Evolutionary conservation across 2,113 vertebrate species (phyloP).

Genomic region (Martes martes): DNA sequence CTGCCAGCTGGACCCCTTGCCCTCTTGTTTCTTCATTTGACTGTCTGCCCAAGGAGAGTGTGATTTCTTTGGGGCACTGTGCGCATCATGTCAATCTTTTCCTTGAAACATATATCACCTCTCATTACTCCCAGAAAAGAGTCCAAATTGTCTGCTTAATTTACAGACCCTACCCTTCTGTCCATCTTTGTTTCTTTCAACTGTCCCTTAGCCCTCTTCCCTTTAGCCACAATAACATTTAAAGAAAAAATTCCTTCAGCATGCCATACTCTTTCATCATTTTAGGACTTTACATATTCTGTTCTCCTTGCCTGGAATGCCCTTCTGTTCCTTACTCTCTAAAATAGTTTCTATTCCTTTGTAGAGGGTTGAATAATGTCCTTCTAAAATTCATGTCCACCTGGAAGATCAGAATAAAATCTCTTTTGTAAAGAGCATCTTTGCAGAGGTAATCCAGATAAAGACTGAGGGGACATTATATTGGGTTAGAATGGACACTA

Average conservation of each 20-base stretch:
- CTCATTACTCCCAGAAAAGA: not conserved
- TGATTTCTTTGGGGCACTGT: not conserved
- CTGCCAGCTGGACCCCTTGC: not conserved
- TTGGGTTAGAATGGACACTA: not conserved
- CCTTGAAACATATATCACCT: not conserved
- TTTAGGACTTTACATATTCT: not conserved
- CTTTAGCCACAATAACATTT: not conserved
- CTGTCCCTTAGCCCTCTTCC: not conserved
- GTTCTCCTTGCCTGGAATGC: not conserved
- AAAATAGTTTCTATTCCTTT: not conserved
- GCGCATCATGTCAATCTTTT: not conserved
- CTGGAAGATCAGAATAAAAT: not conserved
- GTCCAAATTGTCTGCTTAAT: not conserved
- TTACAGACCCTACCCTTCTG: not conserved
- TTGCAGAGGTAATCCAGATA: not conserved
- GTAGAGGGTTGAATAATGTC: not conserved
- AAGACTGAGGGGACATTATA: not conserved
- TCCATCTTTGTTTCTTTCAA: not conserved
- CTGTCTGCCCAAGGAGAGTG: not conserved
- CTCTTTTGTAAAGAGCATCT: not conserved
- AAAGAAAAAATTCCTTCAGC: not conserved
- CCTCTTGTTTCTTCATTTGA: not conserved
- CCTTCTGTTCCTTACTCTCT: not conserved
- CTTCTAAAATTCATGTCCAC: not conserved
- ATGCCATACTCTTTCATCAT: not conserved